Evolutionary conservation across 2,113 vertebrate genomes (phyloP), one percentile per base, ranked within the genome.

Genomic region (Pontoporia blainvillei): DNA sequence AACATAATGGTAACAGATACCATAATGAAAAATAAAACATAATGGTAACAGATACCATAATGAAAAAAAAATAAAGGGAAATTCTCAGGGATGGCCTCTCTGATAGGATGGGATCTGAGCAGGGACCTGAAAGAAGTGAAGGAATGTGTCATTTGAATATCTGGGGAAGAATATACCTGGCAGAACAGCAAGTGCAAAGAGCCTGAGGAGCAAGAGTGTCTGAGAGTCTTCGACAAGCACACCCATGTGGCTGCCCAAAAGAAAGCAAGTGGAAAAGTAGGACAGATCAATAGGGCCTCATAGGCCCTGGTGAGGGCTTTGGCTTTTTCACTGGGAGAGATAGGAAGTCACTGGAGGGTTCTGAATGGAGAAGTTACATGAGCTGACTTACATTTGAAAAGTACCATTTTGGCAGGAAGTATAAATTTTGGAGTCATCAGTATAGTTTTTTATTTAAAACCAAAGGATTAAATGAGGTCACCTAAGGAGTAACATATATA

Each of bases 381-480:
- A 93, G 14, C 25, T 89, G 76, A 59, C n/a, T 86, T 59, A 54
- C 3, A 23, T 57, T 95, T n/a, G 61, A 72, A 78, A 88, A 94
- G 59, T 39, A 54, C 17, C 9, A 21, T 46, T 78, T 46, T 92
- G 41, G 39, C 31, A 88, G 85, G 46, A 88, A 72, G 36, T 59
- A 91, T 1, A 67, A 44, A 72, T 72, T 75, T 88, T 81, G 78
- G 54, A 78, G 54, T 92, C 46, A 54, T 82, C n/a, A 44, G 73
- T 83, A 79, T 31, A 67, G 79, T 61, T 78, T 95, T 71, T 61
- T 93, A 83, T 83, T 86, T 96, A 97, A 97, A 72, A 86, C 75
- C 57, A 83, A 20, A 27, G 39, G 54, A 95, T 87, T 71, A 61
- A 86, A 90, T 95, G 78, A 96, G 54, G 69, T 78, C 61, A 94